Conservation (phyloP, 2,888 invertebrate genomes). For the Elegia similella region DNA sequence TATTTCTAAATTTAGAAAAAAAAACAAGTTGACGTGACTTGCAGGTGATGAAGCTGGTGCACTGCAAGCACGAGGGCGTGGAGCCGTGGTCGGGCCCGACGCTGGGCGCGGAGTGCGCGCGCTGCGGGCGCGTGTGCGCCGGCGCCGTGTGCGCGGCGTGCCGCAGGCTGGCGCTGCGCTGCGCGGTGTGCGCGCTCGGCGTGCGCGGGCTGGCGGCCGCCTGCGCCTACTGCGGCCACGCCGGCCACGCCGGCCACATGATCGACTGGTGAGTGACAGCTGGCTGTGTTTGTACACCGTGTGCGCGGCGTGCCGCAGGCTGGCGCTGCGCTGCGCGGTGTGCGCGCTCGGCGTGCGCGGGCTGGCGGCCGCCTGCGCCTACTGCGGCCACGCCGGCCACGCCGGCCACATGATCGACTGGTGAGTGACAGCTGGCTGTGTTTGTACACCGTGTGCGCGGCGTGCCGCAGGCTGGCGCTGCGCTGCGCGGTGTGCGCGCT, state of each 20-base stretch:
- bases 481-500: conserved; percentile 92
- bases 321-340: conserved; percentile 89
- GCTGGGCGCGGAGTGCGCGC: conserved; percentile 87
- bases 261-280: conserved; percentile 83
- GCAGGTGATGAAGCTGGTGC: conserved; percentile 83
- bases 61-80: conserved; percentile 53
- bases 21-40: background rate
- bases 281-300: conserved; percentile 74
- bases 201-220: conserved; percentile 93
- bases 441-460: conserved; percentile 89
- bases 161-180: conserved; percentile 88
- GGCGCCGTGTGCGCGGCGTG: conserved; percentile 89
- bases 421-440: conserved; percentile 54
- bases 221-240: conserved; percentile 95
- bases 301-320: conserved; percentile 82
- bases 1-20: too few species aligned
- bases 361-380: conserved; percentile 91
- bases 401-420: conserved; percentile 91
- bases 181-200: conserved; percentile 91
- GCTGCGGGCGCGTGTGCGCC: conserved; percentile 81
- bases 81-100: conserved; percentile 83
- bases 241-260: conserved; percentile 94
- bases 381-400: conserved; percentile 97
- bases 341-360: conserved; percentile 94
- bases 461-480: conserved; percentile 86